A percentile compares a stretch with the other conserved stretches of the same genome.
phyloP scores from a whole-genome alignment of 2,888 invertebrate genomes.

The Caenorhabditis imperialis region DNA sequence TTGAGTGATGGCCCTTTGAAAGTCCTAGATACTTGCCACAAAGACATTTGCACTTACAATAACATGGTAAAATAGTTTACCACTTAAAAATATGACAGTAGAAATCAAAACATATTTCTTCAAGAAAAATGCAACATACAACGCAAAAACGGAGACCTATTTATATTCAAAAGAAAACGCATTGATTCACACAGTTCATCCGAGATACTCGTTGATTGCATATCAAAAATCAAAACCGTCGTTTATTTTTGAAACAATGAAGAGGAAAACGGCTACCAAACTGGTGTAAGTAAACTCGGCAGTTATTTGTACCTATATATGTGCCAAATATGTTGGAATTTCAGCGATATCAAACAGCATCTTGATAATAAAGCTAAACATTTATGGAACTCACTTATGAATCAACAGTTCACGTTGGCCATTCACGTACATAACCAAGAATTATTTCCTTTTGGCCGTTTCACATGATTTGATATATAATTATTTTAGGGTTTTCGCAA shows the following conservation, averaged over 20 bases:
- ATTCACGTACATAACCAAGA: conserved; percentile 58
- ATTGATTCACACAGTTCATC: conserved; percentile 48
- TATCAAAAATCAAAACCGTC: conserved; percentile 60
- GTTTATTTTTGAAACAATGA: conserved; percentile 58
- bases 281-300: conserved; percentile 27
- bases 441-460: conserved; percentile 42
- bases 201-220: conserved; percentile 49
- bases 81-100: not conserved
- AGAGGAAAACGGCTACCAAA: conserved; percentile 40
- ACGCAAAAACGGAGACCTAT: conserved; percentile 51
- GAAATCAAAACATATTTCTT: not conserved
- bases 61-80: conserved; percentile 32
- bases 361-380: conserved; percentile 46
- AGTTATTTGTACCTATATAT: not conserved
- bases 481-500: too few relatives aligned
- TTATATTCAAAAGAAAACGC: conserved; percentile 55
- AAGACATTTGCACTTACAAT: conserved; percentile 44
- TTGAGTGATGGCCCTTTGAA: conserved; percentile 53
- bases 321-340: too few relatives aligned
- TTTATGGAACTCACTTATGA: conserved; percentile 51
- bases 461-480: too few relatives aligned
- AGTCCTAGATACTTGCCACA: conserved; percentile 55
- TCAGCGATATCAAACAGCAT: conserved; percentile 59
- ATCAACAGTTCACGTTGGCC: conserved; percentile 61
- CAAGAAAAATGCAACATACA: conserved; percentile 52